These are phyloP conservation scores for Limonius californicus DNA, from an alignment of 1,140 invertebrate species.

Conservation along the genomic window DNA sequence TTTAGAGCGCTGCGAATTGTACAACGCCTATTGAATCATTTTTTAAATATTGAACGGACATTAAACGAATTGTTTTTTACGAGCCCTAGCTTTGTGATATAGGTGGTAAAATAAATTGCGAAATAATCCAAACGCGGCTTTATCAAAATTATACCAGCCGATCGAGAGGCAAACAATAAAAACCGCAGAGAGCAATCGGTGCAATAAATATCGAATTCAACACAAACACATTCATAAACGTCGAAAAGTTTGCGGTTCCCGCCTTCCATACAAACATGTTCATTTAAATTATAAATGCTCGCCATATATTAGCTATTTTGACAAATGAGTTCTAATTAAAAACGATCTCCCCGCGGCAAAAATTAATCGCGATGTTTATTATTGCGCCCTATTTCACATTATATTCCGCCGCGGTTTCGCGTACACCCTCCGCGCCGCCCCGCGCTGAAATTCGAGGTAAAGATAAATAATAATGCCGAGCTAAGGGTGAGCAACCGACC, in stretches of 20 bases:
- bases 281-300: neutral
- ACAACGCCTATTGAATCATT: too few relatives aligned
- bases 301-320: neutral
- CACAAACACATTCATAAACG: neutral
- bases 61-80: too few relatives aligned
- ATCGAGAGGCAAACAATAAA: neutral
- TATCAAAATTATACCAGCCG: too few relatives aligned
- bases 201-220: neutral
- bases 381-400: neutral
- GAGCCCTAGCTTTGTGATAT: too few relatives aligned
- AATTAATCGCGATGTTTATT: neutral
- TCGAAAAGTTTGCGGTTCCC: neutral
- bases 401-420: neutral
- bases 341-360: neutral
- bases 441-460: neutral
- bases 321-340: neutral
- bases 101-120: too few relatives aligned
- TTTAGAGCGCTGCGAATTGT: too few relatives aligned
- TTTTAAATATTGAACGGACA: too few relatives aligned
- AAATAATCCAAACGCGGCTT: too few relatives aligned
- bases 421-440: too few relatives aligned
- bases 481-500: too few relatives aligned
- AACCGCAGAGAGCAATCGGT: neutral
- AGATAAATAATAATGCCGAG: too few relatives aligned
- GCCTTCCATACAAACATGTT: slow-evolving; percentile 1